Base-by-base conservation (phyloP, 2,797 vertebrate species). In the Graptemys geographica region DNA sequence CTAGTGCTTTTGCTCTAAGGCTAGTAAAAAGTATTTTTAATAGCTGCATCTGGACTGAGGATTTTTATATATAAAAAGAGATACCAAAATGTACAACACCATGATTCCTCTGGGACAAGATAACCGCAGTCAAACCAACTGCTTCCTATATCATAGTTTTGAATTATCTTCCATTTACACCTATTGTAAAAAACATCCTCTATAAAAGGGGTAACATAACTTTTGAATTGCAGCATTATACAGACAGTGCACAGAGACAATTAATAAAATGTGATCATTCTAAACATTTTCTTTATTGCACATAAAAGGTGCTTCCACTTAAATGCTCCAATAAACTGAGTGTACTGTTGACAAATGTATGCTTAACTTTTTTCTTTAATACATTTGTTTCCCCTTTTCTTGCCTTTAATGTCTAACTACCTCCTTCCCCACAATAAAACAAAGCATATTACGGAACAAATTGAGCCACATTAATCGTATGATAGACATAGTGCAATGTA, bases 201-300 rank as follows among this genome's bases (percentile, higher is more conserved):
- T 81, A 62, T 16, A 53, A 56, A 15, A 62, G 5, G 8, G 28
- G 59, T 92, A 91, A 72, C n/a, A 18, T 86, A 87, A 84, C 79
- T 86, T 59, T 82, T 92, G 94, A 91, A 78, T 74, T 79, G 21
- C 62, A 83, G 3, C 72, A 37, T 86, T 91, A 41, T 19, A 53
- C 57, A 84, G 93, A 91, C 41, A 56, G 83, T 86, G 74, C 92
- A 92, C 93, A 90, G 1, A 89, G 86, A 74, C 78, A 92, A 91
- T 96, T 95, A 96, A 84, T 90, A 93, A 92, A 87, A 86, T 1
- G 37, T 78, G 92, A 95, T 37, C n/a, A 51, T 83, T 41, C 52
- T 92, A 16, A 78, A 94, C 86, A 96, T 97, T 94, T 81, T 96
- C 85, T 86, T 89, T 16, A 28, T 83, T 93, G n/a, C 84, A 95